Evolutionary conservation across 2,888 invertebrate genomes (phyloP).

Genomic region (Phlogophora meticulosa): DNA sequence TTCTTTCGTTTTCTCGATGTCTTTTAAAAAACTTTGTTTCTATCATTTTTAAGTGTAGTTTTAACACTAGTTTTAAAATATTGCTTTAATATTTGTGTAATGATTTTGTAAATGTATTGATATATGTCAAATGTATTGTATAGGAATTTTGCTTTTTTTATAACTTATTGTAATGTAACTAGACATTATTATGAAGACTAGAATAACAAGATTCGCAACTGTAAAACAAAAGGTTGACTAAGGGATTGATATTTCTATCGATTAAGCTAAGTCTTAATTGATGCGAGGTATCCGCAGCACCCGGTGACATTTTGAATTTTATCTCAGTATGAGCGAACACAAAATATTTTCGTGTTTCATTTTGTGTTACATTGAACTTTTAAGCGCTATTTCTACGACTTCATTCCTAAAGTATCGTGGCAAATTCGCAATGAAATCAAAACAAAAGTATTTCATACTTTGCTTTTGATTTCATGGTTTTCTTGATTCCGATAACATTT

Average conservation of each 20-base stretch:
- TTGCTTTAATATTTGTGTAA: constrained; percentile 58
- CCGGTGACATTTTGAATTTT: constrained; percentile 16
- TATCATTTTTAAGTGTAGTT: constrained; percentile 42
- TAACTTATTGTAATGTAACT: constrained; percentile 49
- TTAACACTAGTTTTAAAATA: constrained; percentile 50
- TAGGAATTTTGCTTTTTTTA: constrained; percentile 37
- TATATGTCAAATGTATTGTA: constrained; percentile 48
- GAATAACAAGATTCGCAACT: constrained; percentile 5
- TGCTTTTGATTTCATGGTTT: background rate
- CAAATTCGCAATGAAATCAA: constrained; percentile 27
- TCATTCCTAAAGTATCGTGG: constrained; percentile 30
- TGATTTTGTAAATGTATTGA: constrained; percentile 54
- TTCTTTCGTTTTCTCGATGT: constrained; percentile 44
- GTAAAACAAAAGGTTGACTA: background rate
- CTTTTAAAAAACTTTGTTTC: constrained; percentile 25
- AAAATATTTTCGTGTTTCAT: constrained; percentile 27
- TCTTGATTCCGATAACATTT: constrained; percentile 8
- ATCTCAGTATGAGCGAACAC: background rate
- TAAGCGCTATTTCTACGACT: constrained; percentile 27
- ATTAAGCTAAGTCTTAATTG: constrained; percentile 53
- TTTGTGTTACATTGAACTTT: constrained; percentile 28
- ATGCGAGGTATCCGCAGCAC: constrained; percentile 30
- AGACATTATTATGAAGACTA: constrained; percentile 17
- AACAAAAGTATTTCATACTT: constrained; percentile 28
- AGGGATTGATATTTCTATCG: constrained; percentile 32